Percentiles rank a stretch among this genome's conserved stretches.
Conservation (phyloP, 1,140 invertebrate genomes). For the Cardiocondyla obscurior region DNA sequence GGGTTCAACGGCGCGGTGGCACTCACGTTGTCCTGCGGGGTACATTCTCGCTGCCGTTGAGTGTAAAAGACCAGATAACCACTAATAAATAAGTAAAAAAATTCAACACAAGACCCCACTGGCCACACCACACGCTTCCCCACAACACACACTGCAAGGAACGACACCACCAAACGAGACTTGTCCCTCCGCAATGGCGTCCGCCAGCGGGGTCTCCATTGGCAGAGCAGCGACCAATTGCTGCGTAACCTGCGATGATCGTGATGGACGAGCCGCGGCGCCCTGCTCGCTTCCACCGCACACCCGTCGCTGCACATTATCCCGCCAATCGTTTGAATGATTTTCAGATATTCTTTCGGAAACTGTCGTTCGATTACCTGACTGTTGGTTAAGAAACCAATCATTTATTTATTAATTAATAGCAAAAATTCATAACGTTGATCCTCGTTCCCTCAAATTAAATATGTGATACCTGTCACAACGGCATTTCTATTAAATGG, state of each 20-base stretch:
- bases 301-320: background rate
- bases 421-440: too few relatives aligned
- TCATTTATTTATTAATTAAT: too few relatives aligned
- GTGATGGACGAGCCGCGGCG: background rate
- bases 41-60: conserved; percentile 80
- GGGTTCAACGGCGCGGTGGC: conserved; percentile 1
- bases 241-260: background rate
- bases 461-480: too few relatives aligned
- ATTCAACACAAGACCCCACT: conserved; percentile 81
- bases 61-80: conserved; percentile 75
- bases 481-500: background rate
- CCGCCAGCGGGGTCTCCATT: conserved; percentile 64
- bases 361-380: background rate
- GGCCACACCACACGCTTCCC: conserved; percentile 80
- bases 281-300: background rate
- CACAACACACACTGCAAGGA: conserved; percentile 78
- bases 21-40: conserved; percentile 84
- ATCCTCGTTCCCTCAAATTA: too few relatives aligned
- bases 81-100: conserved; percentile 81
- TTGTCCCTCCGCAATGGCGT: conserved; percentile 75
- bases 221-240: conserved; percentile 63
- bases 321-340: background rate
- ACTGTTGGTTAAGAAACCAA: too few relatives aligned
- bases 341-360: background rate
- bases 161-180: conserved; percentile 59